Percentiles rank a stretch among this genome's conserved stretches.
These are phyloP conservation scores for Pteromalus puparum DNA, from an alignment of 1,140 invertebrate genomes.

Conservation along the genomic window DNA sequence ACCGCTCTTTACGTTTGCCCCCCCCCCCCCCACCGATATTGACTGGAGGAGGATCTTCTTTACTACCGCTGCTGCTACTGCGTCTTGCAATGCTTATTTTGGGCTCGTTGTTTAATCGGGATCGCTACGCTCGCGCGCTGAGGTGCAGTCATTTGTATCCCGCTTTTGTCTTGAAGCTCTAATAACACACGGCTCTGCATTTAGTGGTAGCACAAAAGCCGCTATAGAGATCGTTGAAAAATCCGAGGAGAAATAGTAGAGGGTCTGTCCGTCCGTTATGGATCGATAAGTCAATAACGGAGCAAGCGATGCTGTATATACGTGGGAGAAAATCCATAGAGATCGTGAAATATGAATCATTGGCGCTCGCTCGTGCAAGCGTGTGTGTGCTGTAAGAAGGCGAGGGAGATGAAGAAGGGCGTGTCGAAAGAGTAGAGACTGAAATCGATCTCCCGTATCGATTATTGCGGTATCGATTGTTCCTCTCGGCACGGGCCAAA, in stretches of 20 bases:
- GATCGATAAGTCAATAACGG: slow-evolving; percentile 30
- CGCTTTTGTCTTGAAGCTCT: neutral
- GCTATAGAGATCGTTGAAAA: neutral
- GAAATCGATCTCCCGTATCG: slow-evolving; percentile 41
- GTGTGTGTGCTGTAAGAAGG: neutral
- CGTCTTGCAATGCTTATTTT: neutral
- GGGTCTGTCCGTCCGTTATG: slow-evolving; percentile 21
- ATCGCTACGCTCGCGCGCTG: neutral
- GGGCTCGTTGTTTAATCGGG: neutral
- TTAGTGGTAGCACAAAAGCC: neutral
- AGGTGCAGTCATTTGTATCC: no score
- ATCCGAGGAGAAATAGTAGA: neutral
- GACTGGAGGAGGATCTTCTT: neutral
- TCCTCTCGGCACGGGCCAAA: slow-evolving; percentile 5
- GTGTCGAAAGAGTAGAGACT: neutral
- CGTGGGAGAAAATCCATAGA: neutral
- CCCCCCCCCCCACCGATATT: no score
- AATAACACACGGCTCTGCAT: neutral
- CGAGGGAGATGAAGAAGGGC: slow-evolving; percentile 13
- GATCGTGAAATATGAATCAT: slow-evolving; percentile 34
- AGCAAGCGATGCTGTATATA: neutral
- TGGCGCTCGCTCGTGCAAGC: neutral
- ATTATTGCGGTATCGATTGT: slow-evolving; percentile 47
- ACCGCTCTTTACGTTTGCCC: neutral
- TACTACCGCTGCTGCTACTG: neutral